Conservation (phyloP, 2,888 invertebrate species). For the Ypsolopha sequella region DNA sequence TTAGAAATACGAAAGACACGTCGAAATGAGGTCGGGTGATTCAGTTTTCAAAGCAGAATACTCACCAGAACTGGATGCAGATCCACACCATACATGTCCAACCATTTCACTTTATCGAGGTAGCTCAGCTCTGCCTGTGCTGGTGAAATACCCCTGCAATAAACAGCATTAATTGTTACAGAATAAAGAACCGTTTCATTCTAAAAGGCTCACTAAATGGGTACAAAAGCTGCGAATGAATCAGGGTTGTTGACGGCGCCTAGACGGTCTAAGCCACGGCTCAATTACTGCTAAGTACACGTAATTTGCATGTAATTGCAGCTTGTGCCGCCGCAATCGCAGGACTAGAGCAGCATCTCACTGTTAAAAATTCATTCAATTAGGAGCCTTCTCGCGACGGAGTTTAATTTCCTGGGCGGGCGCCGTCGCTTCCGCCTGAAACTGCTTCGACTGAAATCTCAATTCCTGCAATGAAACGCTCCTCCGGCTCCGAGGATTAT, state of each 20-base stretch:
- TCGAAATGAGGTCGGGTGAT: too few species aligned
- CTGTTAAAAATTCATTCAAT: conserved; percentile 66
- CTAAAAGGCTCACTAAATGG: conserved; percentile 10
- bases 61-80: conserved; percentile 95
- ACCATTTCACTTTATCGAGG: conserved; percentile 97
- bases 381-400: conserved; percentile 48
- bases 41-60: conserved; percentile 14
- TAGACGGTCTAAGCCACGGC: conserved; percentile 12
- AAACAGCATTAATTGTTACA: conserved; percentile 17
- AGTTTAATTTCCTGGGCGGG: conserved; percentile 54
- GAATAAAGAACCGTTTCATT: too few species aligned
- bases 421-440: conserved; percentile 36
- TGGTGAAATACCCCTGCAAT: conserved; percentile 85
- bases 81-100: conserved; percentile 98
- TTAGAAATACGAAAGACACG: not conserved
- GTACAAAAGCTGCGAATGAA: not conserved
- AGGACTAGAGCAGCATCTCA: conserved; percentile 43
- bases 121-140: conserved; percentile 94
- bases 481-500: conserved; percentile 6
- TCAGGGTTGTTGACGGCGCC: not conserved
- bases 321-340: conserved; percentile 43
- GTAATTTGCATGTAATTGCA: conserved; percentile 66
- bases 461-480: conserved; percentile 25
- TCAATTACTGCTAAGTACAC: conserved; percentile 48
- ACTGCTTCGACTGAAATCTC: conserved; percentile 45